Percentiles rank a stretch among this genome's conserved stretches.
phyloP scores from a whole-genome alignment of 2,797 vertebrate genomes.

The Phalanger gymnotis region DNA sequence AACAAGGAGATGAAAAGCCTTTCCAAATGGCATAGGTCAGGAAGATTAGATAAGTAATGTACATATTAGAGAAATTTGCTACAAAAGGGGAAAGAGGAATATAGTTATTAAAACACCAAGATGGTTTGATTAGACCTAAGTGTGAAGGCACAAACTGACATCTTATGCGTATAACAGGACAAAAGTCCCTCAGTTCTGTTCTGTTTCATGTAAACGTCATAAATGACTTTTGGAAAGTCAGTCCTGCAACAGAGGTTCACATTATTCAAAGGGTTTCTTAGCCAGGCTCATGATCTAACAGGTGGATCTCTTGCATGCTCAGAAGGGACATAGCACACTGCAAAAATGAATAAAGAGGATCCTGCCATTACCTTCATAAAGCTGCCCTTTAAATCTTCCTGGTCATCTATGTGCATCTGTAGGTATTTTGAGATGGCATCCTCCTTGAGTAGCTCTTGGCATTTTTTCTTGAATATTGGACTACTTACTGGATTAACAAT shows the following conservation, averaged over 20 bases:
- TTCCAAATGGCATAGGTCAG: too few species aligned
- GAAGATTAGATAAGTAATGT: neutral
- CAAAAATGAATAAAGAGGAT: neutral
- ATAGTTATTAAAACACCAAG: neutral
- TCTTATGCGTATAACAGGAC: neutral
- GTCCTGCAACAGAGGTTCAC: neutral
- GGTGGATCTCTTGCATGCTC: neutral
- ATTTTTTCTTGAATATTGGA: neutral
- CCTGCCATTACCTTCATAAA: neutral
- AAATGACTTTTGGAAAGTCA: neutral
- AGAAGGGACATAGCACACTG: neutral
- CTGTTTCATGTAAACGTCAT: neutral
- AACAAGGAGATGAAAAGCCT: too few species aligned
- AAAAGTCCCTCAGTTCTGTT: neutral
- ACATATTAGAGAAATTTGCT: neutral
- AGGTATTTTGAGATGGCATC: neutral
- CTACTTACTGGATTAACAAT: neutral
- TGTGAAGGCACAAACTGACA: neutral
- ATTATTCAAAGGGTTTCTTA: neutral
- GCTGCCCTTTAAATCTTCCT: neutral
- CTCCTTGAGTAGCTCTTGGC: neutral
- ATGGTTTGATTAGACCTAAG: neutral
- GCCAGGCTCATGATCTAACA: neutral
- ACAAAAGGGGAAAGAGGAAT: neutral
- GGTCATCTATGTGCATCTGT: neutral